phyloP scores from a whole-genome alignment of 2,113 vertebrate species.

The Eulemur macaco region DNA sequence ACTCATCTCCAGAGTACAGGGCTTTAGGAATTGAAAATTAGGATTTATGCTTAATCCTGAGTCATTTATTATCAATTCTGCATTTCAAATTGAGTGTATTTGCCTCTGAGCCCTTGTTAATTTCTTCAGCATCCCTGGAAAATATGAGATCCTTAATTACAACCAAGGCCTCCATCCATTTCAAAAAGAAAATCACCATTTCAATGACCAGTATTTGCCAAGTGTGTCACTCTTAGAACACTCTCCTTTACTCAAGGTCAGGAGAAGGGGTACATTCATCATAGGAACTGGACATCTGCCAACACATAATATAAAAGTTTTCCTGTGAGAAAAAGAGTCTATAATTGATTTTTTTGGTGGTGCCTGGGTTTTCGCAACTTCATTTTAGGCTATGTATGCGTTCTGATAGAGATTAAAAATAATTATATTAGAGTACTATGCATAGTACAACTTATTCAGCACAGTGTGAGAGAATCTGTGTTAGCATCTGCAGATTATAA shows the following conservation, averaged over 20 bases:
- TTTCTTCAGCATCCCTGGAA: constrained; percentile 22
- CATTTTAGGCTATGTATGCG: not conserved
- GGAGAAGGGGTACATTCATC: not conserved
- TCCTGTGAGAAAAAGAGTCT: not conserved
- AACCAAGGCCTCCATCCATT: not conserved
- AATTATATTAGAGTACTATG: not conserved
- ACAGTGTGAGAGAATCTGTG: not conserved
- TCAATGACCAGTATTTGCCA: not conserved
- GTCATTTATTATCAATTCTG: constrained; percentile 26
- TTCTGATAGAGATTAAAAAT: constrained; percentile 37
- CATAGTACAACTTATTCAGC: not conserved
- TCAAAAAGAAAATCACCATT: constrained; percentile 10
- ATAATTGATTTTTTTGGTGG: constrained; percentile 32
- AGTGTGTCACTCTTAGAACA: not conserved
- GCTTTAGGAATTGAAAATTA: constrained; percentile 14
- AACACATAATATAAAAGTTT: not conserved
- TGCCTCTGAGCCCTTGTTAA: not conserved
- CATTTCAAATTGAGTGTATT: constrained; percentile 23
- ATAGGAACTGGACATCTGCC: not conserved
- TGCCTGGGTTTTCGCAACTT: not conserved
- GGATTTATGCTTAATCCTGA: not conserved
- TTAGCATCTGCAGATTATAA: constrained; percentile 2
- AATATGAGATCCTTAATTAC: constrained; percentile 17
- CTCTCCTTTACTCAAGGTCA: not conserved
- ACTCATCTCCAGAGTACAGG: not conserved